phyloP scores from a whole-genome alignment of 2,888 invertebrate genomes.

The Teleogryllus oceanicus region DNA sequence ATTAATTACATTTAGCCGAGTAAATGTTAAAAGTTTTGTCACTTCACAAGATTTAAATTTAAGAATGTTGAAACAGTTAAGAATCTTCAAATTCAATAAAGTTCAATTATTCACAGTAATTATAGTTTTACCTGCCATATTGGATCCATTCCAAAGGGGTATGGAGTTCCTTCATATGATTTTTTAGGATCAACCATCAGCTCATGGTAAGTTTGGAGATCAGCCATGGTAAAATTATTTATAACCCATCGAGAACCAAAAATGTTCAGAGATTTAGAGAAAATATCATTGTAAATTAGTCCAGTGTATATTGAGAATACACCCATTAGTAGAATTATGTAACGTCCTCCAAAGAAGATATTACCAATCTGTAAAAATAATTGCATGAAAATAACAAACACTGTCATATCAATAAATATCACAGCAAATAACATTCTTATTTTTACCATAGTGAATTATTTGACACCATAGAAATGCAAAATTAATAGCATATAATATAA shows the following conservation, averaged over 20 bases:
- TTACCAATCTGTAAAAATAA: conserved; percentile 59
- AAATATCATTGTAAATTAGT: conserved; percentile 74
- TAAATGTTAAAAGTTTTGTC: background rate
- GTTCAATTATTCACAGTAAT: no score
- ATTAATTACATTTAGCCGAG: no score
- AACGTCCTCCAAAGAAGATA: conserved; percentile 73
- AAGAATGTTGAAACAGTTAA: no score
- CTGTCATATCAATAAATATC: background rate
- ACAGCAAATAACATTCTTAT: no score
- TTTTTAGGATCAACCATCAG: conserved; percentile 51
- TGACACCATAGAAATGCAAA: no score
- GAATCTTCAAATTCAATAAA: no score
- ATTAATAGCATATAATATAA: no score
- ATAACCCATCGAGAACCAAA: conserved; percentile 64
- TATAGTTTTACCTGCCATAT: conserved; percentile 59
- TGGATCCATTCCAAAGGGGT: conserved; percentile 70
- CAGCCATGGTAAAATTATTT: conserved; percentile 46
- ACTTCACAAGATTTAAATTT: background rate
- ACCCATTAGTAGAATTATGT: conserved; percentile 76
- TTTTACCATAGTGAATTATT: no score
- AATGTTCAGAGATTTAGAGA: conserved; percentile 70
- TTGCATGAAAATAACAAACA: conserved; percentile 19
- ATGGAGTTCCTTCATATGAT: conserved; percentile 53
- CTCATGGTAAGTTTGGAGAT: conserved; percentile 43
- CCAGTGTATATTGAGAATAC: conserved; percentile 75